Percentiles rank a stretch among this genome's conserved stretches.
These are phyloP conservation scores for Centruroides sculpturatus DNA, from an alignment of 1,140 invertebrate species.

Conservation along the genomic window DNA sequence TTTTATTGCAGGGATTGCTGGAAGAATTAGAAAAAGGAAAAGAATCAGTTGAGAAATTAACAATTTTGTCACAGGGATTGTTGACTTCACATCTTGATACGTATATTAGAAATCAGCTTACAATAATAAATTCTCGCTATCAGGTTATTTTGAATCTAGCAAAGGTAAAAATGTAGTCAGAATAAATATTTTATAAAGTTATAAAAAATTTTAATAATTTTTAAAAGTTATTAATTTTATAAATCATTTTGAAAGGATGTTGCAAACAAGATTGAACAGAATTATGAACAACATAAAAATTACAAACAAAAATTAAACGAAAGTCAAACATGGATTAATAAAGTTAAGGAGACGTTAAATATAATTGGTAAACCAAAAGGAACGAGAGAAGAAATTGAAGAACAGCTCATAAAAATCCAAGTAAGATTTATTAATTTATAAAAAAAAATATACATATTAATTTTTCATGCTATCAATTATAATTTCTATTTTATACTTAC, in stretches of 20 bases:
- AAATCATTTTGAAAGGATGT: constrained; percentile 45
- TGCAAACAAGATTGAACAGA: constrained; percentile 78
- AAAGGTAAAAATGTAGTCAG: constrained; percentile 33
- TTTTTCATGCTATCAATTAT: not conserved
- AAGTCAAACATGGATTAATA: constrained; percentile 74
- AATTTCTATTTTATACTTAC: not conserved
- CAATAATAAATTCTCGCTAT: constrained; percentile 78
- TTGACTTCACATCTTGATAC: constrained; percentile 72
- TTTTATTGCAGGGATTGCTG: constrained; percentile 44
- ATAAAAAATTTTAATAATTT: too few relatives aligned
- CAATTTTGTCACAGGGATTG: constrained; percentile 54
- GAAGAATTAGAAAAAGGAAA: constrained; percentile 60
- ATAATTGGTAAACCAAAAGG: constrained; percentile 40
- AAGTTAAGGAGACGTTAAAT: constrained; percentile 65
- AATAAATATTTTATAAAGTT: too few relatives aligned
- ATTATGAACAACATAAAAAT: constrained; percentile 69
- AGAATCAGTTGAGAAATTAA: constrained; percentile 67
- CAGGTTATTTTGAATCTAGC: constrained; percentile 75
- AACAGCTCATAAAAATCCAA: constrained; percentile 51
- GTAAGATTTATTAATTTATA: constrained; percentile 20
- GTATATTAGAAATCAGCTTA: constrained; percentile 78
- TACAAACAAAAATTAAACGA: constrained; percentile 64
- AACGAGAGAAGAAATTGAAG: constrained; percentile 66
- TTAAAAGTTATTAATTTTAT: not conserved
- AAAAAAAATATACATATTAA: not conserved